Conservation (phyloP, 37 sponge, comb jelly and placozoan species). For the Tethya wilhelma region DNA sequence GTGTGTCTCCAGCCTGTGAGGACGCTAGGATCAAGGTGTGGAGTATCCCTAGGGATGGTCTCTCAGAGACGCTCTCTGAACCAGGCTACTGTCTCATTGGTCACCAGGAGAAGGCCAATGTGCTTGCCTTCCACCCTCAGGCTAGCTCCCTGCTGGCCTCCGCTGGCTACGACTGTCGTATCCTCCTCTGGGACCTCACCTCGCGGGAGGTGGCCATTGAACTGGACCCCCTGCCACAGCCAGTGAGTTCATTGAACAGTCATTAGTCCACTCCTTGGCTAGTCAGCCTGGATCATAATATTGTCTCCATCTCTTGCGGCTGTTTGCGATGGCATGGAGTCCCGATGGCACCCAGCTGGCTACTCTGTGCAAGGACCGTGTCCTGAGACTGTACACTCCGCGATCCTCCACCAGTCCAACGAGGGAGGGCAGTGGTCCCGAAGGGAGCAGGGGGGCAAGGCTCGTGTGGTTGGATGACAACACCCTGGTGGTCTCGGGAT, state of each 20-base stretch:
- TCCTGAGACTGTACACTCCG: slow-evolving; percentile 70
- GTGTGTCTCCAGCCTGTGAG: slow-evolving; percentile 69
- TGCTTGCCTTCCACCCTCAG: slow-evolving; percentile 80
- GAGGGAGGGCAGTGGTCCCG: slow-evolving; percentile 70
- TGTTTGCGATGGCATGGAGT: slow-evolving; percentile 90
- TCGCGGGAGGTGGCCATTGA: slow-evolving; percentile 9
- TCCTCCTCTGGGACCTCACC: slow-evolving; percentile 83
- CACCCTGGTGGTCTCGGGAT: slow-evolving; percentile 75
- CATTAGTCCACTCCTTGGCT: background rate
- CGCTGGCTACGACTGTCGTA: slow-evolving; percentile 69
- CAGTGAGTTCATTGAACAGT: background rate
- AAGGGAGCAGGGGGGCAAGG: slow-evolving; percentile 81
- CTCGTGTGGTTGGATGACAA: slow-evolving; percentile 71
- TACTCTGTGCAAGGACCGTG: slow-evolving; percentile 62
- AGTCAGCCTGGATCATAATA: background rate
- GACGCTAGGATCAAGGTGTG: slow-evolving; percentile 80
- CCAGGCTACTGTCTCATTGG: slow-evolving; percentile 68
- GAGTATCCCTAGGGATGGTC: slow-evolving; percentile 69
- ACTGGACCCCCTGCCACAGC: background rate
- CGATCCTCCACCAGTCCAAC: slow-evolving; percentile 53
- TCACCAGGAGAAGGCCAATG: slow-evolving; percentile 85
- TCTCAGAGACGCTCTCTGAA: slow-evolving; percentile 51
- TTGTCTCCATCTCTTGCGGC: slow-evolving; percentile 11
- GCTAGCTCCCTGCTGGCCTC: slow-evolving; percentile 75
- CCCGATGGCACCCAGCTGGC: slow-evolving; percentile 76